Evolutionary conservation across 2,113 vertebrate species (phyloP), one percentile per base, ranked within the genome.

Genomic region (cattle (Bos taurus)): DNA sequence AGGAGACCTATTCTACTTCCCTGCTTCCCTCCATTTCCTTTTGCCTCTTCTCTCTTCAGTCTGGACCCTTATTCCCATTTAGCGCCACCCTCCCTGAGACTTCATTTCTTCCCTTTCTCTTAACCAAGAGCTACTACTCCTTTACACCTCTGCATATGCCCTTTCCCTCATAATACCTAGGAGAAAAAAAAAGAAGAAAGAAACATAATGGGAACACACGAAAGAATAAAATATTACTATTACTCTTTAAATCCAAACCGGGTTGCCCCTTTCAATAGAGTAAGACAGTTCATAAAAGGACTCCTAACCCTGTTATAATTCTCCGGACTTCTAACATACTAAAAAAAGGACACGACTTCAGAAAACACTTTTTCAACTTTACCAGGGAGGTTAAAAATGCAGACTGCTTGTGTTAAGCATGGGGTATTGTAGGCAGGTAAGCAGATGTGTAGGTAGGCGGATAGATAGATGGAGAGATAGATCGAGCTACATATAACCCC

Each of bases 321-420:
- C 59, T 91, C 52, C 5, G 12, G 26, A 60, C 36, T 94, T 86
- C 86, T 40, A 50, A 54, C 9, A 77, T 8, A 14, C 71, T 62
- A 71, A 91, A 48, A 77, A 83, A 92, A 54, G 36, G 25, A 16
- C 28, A 74, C 0, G 36, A 67, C 85, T 93, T 67, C 89, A 88
- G 30, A 50, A 96, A 96, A 97, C 33, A 97, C 48, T 92, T 93
- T 85, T 30, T 15, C 92, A 97, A 97, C 91, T 97, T 95, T 56
- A 71, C 12, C 0, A 13, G 57, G 15, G 43, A 59, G 21, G 19
- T 23, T 14, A 48, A 90, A 77, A 54, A 94, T 19, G 7, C 56
- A 43, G 30, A 81, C 30, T 33, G 30, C 26, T 74, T 52, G 60
- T 21, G 46, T 88, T 85, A 57, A 9, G 25, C 46, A 17, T 16